phyloP scores from a whole-genome alignment of 2,797 vertebrate genomes.

The Chiroxiphia lanceolata region DNA sequence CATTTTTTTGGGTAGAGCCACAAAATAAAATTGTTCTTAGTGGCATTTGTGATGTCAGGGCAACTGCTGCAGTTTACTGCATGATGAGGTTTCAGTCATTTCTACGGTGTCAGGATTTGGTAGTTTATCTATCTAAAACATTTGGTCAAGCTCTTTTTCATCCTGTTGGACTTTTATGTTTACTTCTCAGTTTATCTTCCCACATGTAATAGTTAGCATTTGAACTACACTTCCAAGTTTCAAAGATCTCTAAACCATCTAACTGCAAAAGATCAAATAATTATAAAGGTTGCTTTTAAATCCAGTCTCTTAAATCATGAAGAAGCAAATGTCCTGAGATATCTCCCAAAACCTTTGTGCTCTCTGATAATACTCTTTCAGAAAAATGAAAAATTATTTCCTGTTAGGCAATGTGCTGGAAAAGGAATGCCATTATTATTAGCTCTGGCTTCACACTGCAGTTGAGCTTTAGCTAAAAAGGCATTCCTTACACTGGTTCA shows the following conservation, averaged over 20 bases:
- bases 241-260: background rate
- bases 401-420: slow-evolving; percentile 16
- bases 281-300: background rate
- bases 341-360: background rate
- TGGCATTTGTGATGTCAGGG: background rate
- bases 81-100: background rate
- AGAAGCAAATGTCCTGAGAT: background rate
- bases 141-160: background rate
- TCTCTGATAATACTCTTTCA: background rate
- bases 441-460: background rate
- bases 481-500: background rate
- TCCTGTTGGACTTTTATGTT: background rate
- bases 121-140: background rate
- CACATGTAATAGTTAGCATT: background rate
- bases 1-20: background rate
- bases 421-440: slow-evolving; percentile 13
- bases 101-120: background rate
- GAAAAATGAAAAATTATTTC: slow-evolving; percentile 25
- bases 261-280: background rate
- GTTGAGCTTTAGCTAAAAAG: background rate
- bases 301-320: background rate
- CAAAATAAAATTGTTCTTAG: background rate
- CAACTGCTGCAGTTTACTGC: background rate
- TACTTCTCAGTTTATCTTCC: background rate
- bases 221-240: background rate